phyloP scores from a whole-genome alignment of 2,113 vertebrate genomes.

The Muntiacus muntjak region DNA sequence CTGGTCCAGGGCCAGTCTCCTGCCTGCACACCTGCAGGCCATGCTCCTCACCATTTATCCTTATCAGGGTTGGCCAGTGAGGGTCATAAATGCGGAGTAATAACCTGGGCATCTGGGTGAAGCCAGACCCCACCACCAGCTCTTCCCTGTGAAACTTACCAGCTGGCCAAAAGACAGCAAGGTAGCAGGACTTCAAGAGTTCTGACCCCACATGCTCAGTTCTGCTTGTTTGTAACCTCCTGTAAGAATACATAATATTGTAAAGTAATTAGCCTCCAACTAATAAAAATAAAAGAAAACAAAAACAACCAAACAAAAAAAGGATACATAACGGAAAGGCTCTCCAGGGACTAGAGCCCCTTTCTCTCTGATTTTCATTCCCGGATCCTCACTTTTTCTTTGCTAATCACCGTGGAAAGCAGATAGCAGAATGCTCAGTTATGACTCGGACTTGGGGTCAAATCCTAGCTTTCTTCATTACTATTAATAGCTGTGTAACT shows the following conservation, averaged over 20 bases:
- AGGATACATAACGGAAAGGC: neutral
- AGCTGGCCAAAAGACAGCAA: neutral
- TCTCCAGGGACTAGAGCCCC: neutral
- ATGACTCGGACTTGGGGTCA: neutral
- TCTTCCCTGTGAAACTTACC: too few relatives aligned
- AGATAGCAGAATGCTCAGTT: neutral
- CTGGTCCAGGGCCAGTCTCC: too few relatives aligned
- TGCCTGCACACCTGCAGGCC: accelerated
- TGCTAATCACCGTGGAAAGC: neutral
- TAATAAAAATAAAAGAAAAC: too few relatives aligned
- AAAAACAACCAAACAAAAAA: too few relatives aligned
- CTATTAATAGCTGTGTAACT: neutral
- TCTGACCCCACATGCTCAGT: accelerated
- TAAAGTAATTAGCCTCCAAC: too few relatives aligned
- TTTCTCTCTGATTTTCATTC: neutral
- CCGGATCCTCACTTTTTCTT: neutral
- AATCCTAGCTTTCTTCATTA: neutral
- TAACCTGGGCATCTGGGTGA: too few relatives aligned
- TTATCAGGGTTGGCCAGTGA: neutral
- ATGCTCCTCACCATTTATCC: accelerated
- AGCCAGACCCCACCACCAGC: accelerated
- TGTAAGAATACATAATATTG: neutral
- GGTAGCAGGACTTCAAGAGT: accelerated
- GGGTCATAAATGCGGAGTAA: neutral
- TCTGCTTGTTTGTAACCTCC: neutral